Conservation (phyloP, 2,888 invertebrate species). For the Cataglyphis rosenhaueri region DNA sequence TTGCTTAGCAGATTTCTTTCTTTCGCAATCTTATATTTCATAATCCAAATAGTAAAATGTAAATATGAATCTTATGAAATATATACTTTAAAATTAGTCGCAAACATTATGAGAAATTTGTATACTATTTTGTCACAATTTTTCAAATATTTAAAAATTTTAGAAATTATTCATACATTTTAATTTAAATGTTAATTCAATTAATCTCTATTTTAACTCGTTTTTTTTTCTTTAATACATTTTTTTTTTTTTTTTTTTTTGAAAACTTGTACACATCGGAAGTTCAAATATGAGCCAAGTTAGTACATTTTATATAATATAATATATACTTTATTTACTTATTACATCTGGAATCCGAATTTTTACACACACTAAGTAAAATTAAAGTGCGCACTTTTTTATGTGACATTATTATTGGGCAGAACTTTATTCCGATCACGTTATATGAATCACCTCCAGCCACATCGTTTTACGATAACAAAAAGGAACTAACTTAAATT, state of each 20-base stretch:
- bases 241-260: not conserved
- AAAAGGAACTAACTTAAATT: conserved; percentile 42
- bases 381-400: conserved; percentile 4
- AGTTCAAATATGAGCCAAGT: not conserved
- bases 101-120: not conserved
- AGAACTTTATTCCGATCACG: conserved; percentile 42
- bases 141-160: not conserved
- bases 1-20: not conserved
- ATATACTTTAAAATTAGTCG: not conserved
- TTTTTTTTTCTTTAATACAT: not conserved
- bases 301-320: not conserved
- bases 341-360: not conserved
- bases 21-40: not conserved
- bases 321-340: not conserved
- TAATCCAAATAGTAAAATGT: not conserved
- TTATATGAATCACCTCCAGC: conserved; percentile 27
- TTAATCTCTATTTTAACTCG: not conserved
- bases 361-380: not conserved
- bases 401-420: not conserved
- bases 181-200: not conserved
- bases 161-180: not conserved
- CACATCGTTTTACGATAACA: conserved; percentile 25
- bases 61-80: not conserved
- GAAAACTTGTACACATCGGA: not conserved
- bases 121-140: not conserved